Conservation (phyloP, 2,888 invertebrate species). For the Nemoura dubitans region DNA sequence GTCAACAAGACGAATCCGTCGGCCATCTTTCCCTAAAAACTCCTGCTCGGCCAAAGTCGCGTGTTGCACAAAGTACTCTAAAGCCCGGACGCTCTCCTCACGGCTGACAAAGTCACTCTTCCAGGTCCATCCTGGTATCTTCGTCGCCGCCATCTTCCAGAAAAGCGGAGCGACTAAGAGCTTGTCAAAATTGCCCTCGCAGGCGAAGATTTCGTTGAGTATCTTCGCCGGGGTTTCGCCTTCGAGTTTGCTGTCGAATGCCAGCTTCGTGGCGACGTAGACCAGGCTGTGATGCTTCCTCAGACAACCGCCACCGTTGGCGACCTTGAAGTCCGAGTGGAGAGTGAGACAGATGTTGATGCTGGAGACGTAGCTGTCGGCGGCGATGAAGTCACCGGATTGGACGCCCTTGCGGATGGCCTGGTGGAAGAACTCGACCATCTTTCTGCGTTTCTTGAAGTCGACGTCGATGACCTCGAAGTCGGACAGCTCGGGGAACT, state of each 20-base stretch:
- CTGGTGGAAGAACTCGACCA: constrained; percentile 81
- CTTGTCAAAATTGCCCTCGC: constrained; percentile 76
- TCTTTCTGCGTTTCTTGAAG: constrained; percentile 73
- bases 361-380: constrained; percentile 35
- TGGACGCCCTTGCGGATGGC: constrained; percentile 76
- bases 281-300: constrained; percentile 87
- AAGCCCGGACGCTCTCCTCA: constrained; percentile 80
- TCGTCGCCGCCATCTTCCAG: constrained; percentile 81
- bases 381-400: constrained; percentile 33
- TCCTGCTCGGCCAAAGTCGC: constrained; percentile 73
- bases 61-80: constrained; percentile 81
- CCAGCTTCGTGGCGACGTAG: constrained; percentile 82
- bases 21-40: constrained; percentile 60
- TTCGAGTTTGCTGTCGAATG: constrained; percentile 80
- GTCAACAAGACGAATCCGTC: constrained; percentile 72
- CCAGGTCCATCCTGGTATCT: constrained; percentile 87
- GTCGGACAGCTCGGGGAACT: too few relatives aligned
- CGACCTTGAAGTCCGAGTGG: constrained; percentile 69
- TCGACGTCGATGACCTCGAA: too few relatives aligned
- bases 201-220: constrained; percentile 72
- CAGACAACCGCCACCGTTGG: constrained; percentile 77
- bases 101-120: constrained; percentile 82
- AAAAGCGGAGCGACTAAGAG: constrained; percentile 81
- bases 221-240: constrained; percentile 74
- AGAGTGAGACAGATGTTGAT: constrained; percentile 71